Percentiles rank a stretch among this genome's conserved stretches.
These are phyloP conservation scores for Nansenia antarctica DNA, from an alignment of 2,113 vertebrate genomes.

Conservation along the genomic window DNA sequence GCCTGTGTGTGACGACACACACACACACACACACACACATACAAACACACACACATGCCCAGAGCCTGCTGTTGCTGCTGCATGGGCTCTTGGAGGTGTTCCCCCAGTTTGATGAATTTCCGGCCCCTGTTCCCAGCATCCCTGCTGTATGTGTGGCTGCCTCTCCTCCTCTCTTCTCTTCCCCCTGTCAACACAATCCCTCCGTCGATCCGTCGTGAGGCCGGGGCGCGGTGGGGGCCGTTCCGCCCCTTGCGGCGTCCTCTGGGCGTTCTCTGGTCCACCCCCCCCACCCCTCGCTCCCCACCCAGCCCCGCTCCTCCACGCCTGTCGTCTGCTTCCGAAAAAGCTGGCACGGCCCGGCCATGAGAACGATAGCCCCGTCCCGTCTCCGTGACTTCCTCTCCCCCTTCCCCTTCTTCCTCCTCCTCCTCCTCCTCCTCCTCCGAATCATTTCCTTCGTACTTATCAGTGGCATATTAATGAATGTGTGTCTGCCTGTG, in stretches of 20 bases:
- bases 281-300: neutral
- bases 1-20: too few relatives aligned
- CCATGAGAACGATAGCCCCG: neutral
- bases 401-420: neutral
- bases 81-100: conserved; percentile 67
- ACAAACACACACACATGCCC: conserved; percentile 23
- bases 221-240: conserved; percentile 47
- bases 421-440: neutral
- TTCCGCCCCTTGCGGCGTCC: conserved; percentile 66
- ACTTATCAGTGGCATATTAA: conserved; percentile 19
- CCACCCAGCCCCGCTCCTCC: neutral
- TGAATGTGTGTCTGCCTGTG: conserved; percentile 8
- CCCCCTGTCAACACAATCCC: conserved; percentile 73
- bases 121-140: conserved; percentile 62
- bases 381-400: too few relatives aligned
- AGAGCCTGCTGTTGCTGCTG: conserved; percentile 56
- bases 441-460: conserved; percentile 5
- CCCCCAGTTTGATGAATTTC: conserved; percentile 68
- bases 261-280: conserved; percentile 63
- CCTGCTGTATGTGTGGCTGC: conserved; percentile 65
- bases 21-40: conserved; percentile 16
- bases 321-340: conserved; percentile 13
- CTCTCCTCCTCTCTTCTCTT: conserved; percentile 58
- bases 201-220: conserved; percentile 50
- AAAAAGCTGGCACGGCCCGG: conserved; percentile 5